These are phyloP conservation scores for Cassiopea andromeda DNA, from an alignment of 30 jellyfish, hydroid and myxozoan genomes.

Conservation along the genomic window DNA sequence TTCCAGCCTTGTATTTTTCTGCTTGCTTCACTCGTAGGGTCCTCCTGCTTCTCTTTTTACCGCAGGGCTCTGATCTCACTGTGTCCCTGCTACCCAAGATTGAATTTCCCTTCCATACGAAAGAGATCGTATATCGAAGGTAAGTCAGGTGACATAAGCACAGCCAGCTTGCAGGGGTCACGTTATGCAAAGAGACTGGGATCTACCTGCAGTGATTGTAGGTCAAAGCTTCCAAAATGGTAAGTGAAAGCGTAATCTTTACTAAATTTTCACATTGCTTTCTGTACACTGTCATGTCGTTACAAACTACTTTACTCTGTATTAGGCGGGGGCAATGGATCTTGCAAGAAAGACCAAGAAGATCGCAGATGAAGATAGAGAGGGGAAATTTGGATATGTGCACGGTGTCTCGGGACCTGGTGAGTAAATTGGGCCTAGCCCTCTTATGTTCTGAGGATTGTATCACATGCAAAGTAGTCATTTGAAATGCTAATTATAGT, in stretches of 20 bases:
- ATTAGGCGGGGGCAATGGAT: conserved; percentile 94
- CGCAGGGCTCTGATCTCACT: too few relatives aligned
- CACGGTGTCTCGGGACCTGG: conserved; percentile 99
- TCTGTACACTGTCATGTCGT: not conserved
- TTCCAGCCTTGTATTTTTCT: too few relatives aligned
- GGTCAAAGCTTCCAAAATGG: conserved; percentile 72
- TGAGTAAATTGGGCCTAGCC: conserved; percentile 46
- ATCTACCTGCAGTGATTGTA: conserved; percentile 62
- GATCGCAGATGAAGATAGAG: conserved; percentile 92
- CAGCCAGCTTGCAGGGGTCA: conserved; percentile 54
- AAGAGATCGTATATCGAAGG: not conserved
- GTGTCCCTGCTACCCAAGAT: too few relatives aligned
- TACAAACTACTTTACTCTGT: not conserved
- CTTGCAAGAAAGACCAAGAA: conserved; percentile 68
- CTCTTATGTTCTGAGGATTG: not conserved
- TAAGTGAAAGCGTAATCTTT: conserved; percentile 2
- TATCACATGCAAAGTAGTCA: not conserved
- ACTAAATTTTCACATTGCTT: too few relatives aligned
- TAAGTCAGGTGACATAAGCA: conserved; percentile 49
- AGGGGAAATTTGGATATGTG: conserved; percentile 89
- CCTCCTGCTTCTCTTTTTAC: too few relatives aligned
- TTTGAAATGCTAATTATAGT: too few relatives aligned
- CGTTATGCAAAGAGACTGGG: conserved; percentile 50
- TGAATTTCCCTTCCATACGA: too few relatives aligned
- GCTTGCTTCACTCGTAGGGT: too few relatives aligned